phyloP scores from a whole-genome alignment of 2,888 invertebrate species.

The Calliopum simillimum region DNA sequence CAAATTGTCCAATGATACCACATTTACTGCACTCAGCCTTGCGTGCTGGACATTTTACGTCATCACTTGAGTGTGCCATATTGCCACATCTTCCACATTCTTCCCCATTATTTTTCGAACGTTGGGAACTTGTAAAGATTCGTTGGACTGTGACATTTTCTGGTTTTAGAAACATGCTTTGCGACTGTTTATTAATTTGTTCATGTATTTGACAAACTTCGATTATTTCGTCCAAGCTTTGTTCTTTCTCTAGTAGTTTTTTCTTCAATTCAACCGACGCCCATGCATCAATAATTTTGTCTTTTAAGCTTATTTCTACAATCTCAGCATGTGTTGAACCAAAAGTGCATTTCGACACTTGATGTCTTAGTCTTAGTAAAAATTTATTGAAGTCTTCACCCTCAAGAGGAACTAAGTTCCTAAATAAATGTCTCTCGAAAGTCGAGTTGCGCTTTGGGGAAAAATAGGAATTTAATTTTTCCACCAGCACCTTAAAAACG shows the following conservation, averaged over 20 bases:
- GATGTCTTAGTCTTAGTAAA: background rate
- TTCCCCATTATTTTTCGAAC: constrained; percentile 1
- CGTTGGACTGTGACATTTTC: background rate
- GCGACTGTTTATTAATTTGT: background rate
- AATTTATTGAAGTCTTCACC: background rate
- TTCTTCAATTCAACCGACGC: background rate
- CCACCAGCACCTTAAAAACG: background rate
- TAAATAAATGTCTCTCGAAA: background rate
- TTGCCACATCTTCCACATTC: constrained; percentile 43
- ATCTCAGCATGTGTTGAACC: background rate
- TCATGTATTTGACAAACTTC: background rate
- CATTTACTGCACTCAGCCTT: constrained; percentile 41
- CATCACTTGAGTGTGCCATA: constrained; percentile 38
- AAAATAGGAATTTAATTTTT: background rate
- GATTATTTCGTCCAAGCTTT: background rate
- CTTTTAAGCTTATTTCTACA: background rate
- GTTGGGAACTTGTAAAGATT: background rate
- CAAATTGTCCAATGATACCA: constrained; percentile 36
- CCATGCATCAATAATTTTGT: background rate
- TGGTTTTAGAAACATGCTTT: background rate
- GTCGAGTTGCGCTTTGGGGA: background rate
- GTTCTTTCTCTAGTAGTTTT: background rate
- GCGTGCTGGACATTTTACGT: constrained; percentile 33
- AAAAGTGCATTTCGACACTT: background rate
- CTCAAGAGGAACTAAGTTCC: background rate